phyloP scores from a whole-genome alignment of 2,888 invertebrate genomes.

The Euzetes globulus region DNA sequence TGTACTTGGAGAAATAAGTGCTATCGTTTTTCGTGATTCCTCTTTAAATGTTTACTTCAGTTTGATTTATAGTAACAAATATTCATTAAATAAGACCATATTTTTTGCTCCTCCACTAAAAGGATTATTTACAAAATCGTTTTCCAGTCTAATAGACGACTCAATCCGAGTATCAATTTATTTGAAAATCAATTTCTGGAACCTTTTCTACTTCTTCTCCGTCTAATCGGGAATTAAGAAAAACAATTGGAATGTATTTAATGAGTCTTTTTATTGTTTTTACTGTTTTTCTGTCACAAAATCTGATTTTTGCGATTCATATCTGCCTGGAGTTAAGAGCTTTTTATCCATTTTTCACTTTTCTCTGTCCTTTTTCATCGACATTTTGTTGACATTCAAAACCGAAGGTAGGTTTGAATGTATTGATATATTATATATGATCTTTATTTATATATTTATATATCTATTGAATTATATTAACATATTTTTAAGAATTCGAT shows the following conservation, averaged over 20 bases:
- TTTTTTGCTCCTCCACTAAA: not conserved
- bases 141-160: not conserved
- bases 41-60: not conserved
- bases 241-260: no score
- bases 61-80: not conserved
- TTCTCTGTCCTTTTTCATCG: no score
- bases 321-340: no score
- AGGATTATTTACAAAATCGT: not conserved
- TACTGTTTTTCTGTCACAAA: no score
- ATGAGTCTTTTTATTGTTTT: no score
- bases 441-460: not conserved
- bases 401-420: not conserved
- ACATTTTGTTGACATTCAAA: not conserved
- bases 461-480: not conserved
- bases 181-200: no score
- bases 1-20: not conserved
- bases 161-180: not conserved
- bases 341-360: no score
- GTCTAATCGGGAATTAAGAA: no score
- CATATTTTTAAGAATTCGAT: not conserved
- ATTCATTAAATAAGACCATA: not conserved
- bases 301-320: no score
- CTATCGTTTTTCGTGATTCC: no score
- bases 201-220: no score
- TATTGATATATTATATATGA: not conserved